These are phyloP conservation scores for Melanophora roralis DNA, from an alignment of 2,888 invertebrate genomes.

Conservation along the genomic window DNA sequence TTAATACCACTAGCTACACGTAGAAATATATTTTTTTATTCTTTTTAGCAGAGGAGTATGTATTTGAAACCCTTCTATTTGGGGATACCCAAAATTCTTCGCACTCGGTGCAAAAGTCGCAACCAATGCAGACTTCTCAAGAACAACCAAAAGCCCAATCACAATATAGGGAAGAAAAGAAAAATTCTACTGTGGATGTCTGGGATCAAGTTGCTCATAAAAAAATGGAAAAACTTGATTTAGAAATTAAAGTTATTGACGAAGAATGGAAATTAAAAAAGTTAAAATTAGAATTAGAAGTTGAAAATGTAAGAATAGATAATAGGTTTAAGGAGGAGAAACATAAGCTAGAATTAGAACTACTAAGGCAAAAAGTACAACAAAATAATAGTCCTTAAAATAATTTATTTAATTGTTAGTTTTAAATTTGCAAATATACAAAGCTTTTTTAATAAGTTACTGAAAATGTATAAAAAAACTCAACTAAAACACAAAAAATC, in stretches of 20 bases:
- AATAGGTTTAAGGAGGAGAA: slow-evolving; percentile 41
- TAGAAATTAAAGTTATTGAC: slow-evolving; percentile 39
- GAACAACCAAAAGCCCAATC: background rate
- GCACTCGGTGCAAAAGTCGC: background rate
- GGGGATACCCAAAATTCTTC: background rate
- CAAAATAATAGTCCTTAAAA: background rate
- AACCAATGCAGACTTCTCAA: background rate
- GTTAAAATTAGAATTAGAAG: slow-evolving; percentile 40
- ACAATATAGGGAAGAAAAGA: background rate
- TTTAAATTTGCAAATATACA: too few relatives aligned
- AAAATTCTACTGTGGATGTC: slow-evolving; percentile 18
- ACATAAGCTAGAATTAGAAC: slow-evolving; percentile 34
- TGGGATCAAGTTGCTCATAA: slow-evolving; percentile 47
- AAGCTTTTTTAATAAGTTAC: too few relatives aligned
- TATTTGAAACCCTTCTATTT: slow-evolving; percentile 41
- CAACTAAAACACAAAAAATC: too few relatives aligned
- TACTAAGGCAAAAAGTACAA: slow-evolving; percentile 35
- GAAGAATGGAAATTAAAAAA: slow-evolving; percentile 43
- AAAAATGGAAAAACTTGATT: slow-evolving; percentile 39
- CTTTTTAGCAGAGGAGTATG: slow-evolving; percentile 37
- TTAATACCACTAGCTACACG: background rate
- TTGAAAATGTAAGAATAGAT: slow-evolving; percentile 29
- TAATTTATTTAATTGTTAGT: too few relatives aligned
- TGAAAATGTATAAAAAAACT: too few relatives aligned
- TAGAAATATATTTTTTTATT: background rate